Conservation (phyloP, 2,113 vertebrate genomes). For the Malaclemys terrapin region DNA sequence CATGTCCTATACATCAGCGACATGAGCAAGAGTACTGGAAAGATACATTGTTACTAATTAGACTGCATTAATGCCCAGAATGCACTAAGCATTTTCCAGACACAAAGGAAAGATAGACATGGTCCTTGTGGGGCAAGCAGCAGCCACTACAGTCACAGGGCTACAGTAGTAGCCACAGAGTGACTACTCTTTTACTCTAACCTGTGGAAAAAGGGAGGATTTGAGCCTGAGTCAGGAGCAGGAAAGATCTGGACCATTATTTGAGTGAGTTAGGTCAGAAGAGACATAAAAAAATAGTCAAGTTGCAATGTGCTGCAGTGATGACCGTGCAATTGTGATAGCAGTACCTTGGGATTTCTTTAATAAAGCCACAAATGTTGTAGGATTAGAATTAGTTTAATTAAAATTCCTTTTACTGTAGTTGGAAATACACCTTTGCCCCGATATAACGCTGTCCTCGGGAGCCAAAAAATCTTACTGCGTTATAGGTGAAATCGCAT, state of each 20-base stretch:
- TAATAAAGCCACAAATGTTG: slow-evolving; percentile 29
- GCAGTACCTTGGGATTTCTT: neutral
- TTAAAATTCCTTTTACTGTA: slow-evolving; percentile 40
- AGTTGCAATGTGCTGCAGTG: fast-evolving
- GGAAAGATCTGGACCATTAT: neutral
- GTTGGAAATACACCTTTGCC: neutral
- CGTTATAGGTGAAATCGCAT: too few relatives aligned
- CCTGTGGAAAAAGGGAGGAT: neutral
- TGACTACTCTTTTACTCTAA: neutral
- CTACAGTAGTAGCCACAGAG: neutral
- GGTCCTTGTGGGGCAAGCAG: neutral
- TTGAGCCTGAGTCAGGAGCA: neutral
- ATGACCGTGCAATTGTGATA: neutral
- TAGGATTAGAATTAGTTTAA: slow-evolving; percentile 25
- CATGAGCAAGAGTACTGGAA: neutral
- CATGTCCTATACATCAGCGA: neutral
- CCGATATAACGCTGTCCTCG: too few relatives aligned
- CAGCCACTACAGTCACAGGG: neutral
- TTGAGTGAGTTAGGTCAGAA: neutral
- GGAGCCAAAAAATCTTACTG: too few relatives aligned
- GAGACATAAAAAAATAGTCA: neutral
- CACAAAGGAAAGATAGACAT: fast-evolving
- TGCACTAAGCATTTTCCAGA: neutral
- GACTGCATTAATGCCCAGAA: neutral
- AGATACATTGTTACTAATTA: neutral